Conservation (phyloP, 2,888 invertebrate genomes). For the Hypsopygia costalis region DNA sequence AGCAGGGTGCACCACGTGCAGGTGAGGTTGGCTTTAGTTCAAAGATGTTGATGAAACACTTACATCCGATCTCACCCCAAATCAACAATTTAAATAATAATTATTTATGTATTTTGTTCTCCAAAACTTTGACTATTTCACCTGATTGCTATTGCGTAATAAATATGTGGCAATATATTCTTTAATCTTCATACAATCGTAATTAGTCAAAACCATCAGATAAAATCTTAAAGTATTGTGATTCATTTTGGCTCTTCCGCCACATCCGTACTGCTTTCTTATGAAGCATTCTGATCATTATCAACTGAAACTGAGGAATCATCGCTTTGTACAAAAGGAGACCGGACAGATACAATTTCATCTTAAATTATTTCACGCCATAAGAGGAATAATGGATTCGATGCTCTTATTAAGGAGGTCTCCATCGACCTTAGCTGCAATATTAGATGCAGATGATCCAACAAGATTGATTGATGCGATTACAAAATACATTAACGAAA, state of each 20-base stretch:
- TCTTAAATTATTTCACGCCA: not conserved
- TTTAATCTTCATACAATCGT: no score
- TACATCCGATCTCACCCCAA: no score
- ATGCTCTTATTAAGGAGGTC: not conserved
- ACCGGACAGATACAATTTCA: not conserved
- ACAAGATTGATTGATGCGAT: slow-evolving; percentile 14
- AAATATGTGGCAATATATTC: no score
- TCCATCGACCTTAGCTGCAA: not conserved
- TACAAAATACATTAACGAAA: slow-evolving; percentile 15
- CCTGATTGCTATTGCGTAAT: no score
- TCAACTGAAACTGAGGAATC: not conserved
- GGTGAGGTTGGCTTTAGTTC: no score
- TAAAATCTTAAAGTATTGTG: not conserved
- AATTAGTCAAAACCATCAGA: not conserved
- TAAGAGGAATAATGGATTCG: not conserved
- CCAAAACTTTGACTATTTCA: no score
- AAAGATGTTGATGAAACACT: no score
- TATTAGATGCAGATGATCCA: slow-evolving; percentile 6
- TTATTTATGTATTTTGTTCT: no score
- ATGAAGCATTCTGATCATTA: not conserved
- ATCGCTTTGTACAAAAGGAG: not conserved
- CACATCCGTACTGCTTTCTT: not conserved
- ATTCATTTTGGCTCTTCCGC: not conserved
- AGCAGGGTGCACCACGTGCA: no score
- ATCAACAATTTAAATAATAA: no score